These are phyloP conservation scores for Pyrrhia umbra DNA, from an alignment of 2,888 invertebrate species.

Conservation along the genomic window DNA sequence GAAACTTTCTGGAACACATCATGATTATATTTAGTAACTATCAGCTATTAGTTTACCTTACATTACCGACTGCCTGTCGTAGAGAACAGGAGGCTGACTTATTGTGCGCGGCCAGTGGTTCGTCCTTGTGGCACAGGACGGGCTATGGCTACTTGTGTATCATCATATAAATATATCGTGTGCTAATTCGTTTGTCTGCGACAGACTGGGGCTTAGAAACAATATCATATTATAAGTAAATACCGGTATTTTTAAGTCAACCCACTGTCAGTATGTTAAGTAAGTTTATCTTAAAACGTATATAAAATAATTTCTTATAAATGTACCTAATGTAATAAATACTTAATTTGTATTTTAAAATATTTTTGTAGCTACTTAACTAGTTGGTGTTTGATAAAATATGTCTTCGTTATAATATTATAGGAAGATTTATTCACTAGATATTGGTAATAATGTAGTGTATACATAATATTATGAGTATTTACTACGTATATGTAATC, in stretches of 20 bases:
- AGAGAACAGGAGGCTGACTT: slow-evolving; percentile 23
- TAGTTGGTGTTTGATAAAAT: slow-evolving; percentile 87
- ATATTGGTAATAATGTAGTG: slow-evolving; percentile 56
- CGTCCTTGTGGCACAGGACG: neutral
- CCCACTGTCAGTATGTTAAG: slow-evolving; percentile 36
- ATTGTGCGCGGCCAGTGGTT: neutral
- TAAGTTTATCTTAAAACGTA: slow-evolving; percentile 63
- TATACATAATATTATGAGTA: slow-evolving; percentile 36
- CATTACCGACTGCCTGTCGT: slow-evolving; percentile 13
- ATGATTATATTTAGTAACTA: slow-evolving; percentile 64
- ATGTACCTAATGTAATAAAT: slow-evolving; percentile 39
- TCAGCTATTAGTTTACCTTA: slow-evolving; percentile 55
- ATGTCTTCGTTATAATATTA: slow-evolving; percentile 76
- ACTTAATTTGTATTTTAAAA: slow-evolving; percentile 66
- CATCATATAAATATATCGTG: neutral
- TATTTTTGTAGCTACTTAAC: slow-evolving; percentile 80
- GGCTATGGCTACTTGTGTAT: slow-evolving; percentile 1
- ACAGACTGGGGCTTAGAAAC: neutral
- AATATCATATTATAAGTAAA: neutral
- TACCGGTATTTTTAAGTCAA: slow-evolving; percentile 33
- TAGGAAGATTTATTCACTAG: slow-evolving; percentile 65
- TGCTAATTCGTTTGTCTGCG: slow-evolving; percentile 32
- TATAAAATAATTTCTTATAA: slow-evolving; percentile 70
- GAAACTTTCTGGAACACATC: slow-evolving; percentile 88
- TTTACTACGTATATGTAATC: no score